These are phyloP conservation scores for Parapsyche elsis DNA, from an alignment of 1,140 invertebrate species.

Conservation along the genomic window DNA sequence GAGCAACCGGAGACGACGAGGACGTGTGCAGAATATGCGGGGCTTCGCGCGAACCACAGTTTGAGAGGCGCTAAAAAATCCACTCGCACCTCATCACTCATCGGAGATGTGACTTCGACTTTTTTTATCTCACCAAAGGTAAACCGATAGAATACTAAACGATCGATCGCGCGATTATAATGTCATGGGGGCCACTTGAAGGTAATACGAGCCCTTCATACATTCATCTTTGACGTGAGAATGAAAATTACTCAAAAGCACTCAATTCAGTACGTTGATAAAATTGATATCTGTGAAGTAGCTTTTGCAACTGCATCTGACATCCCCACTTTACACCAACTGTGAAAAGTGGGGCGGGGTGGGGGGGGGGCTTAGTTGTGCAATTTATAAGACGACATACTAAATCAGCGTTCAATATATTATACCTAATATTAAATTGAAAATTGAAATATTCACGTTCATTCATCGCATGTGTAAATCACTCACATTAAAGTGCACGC, in stretches of 20 bases:
- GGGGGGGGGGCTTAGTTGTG: too few species aligned
- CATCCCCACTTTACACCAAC: too few species aligned
- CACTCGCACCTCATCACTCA: conserved; percentile 2
- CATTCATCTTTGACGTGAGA: too few species aligned
- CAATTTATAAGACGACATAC: too few species aligned
- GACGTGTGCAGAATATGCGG: conserved; percentile 14
- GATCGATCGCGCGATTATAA: conserved; percentile 4
- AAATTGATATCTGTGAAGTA: too few species aligned
- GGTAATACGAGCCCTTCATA: neutral
- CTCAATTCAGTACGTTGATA: too few species aligned
- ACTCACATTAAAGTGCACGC: neutral
- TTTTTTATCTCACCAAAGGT: neutral
- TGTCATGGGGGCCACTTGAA: neutral
- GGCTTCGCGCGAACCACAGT: neutral
- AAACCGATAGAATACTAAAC: neutral
- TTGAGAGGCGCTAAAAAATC: neutral
- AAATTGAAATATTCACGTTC: neutral
- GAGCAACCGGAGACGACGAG: neutral
- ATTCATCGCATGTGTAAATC: neutral
- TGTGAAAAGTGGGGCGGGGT: too few species aligned
- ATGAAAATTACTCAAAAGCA: too few species aligned
- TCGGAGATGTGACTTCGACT: neutral
- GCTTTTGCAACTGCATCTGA: too few species aligned
- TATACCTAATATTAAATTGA: too few species aligned
- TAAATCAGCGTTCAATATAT: too few species aligned